phyloP scores from a whole-genome alignment of 1,140 invertebrate genomes.

The Agrypnia vestita region DNA sequence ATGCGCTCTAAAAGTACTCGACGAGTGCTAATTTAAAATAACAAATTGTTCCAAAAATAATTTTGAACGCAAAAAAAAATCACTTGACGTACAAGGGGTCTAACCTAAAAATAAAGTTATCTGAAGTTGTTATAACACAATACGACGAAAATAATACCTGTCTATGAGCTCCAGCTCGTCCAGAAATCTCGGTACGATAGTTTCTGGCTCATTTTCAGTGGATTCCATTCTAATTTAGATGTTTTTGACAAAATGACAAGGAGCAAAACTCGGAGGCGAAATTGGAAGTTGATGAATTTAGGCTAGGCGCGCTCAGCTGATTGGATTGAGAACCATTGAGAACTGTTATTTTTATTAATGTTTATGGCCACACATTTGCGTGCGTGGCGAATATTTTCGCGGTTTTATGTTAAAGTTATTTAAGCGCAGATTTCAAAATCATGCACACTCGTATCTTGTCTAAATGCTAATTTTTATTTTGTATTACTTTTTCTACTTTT shows the following conservation, averaged over 20 bases:
- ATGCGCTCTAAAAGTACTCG: background rate
- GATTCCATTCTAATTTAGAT: constrained; percentile 35
- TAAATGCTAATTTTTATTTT: no score
- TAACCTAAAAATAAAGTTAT: constrained; percentile 6
- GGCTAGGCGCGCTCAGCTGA: constrained; percentile 49
- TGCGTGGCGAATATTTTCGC: constrained; percentile 8
- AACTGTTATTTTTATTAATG: background rate
- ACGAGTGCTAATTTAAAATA: constrained; percentile 1
- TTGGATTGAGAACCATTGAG: no score
- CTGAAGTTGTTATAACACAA: background rate
- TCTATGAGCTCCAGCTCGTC: constrained; percentile 40
- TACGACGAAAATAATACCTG: constrained; percentile 16
- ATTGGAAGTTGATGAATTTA: constrained; percentile 3
- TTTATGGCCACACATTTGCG: background rate
- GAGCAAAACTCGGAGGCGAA: background rate
- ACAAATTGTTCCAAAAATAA: constrained; percentile 22
- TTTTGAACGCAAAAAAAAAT: constrained; percentile 6
- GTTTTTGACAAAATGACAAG: background rate
- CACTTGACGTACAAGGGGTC: background rate
- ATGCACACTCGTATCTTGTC: no score
- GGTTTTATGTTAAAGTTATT: background rate
- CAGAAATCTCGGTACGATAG: constrained; percentile 25
- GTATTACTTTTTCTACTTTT: no score
- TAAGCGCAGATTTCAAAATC: no score
- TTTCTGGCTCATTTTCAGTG: constrained; percentile 14